Conservation (phyloP, 2,888 invertebrate genomes). For the Tipula vernalis region DNA sequence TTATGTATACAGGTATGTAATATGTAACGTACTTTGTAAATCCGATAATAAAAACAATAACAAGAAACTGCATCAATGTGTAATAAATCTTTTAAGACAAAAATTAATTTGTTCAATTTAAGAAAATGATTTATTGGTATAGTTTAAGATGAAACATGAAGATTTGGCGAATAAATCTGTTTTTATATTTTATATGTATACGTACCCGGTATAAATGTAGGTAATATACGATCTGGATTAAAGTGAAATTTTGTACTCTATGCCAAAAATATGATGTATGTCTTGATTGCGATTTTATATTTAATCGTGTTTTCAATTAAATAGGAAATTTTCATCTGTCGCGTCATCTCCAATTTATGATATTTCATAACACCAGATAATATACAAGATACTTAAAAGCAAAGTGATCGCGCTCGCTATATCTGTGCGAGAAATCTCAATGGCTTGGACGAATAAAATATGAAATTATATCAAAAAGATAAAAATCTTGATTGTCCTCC, state of each 20-base stretch:
- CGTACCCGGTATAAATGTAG: background rate
- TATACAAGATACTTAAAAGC: background rate
- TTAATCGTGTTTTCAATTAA: background rate
- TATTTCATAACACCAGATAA: background rate
- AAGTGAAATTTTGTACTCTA: background rate
- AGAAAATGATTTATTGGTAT: background rate
- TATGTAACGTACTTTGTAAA: background rate
- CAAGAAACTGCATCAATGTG: background rate
- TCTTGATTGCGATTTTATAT: background rate
- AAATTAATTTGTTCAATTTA: constrained; percentile 4
- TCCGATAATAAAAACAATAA: background rate
- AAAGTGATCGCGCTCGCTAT: background rate
- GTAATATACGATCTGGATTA: background rate
- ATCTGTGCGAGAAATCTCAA: background rate
- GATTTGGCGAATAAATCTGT: background rate
- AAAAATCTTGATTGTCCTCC: background rate
- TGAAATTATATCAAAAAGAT: background rate
- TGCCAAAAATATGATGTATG: background rate
- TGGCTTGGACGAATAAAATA: background rate
- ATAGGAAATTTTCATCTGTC: background rate
- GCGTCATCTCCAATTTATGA: background rate
- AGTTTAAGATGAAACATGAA: background rate
- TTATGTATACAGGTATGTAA: background rate
- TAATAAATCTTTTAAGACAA: constrained; percentile 4
- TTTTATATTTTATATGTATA: background rate